These are phyloP conservation scores for Nylanderia fulva DNA, from an alignment of 1,140 invertebrate species.

Conservation along the genomic window DNA sequence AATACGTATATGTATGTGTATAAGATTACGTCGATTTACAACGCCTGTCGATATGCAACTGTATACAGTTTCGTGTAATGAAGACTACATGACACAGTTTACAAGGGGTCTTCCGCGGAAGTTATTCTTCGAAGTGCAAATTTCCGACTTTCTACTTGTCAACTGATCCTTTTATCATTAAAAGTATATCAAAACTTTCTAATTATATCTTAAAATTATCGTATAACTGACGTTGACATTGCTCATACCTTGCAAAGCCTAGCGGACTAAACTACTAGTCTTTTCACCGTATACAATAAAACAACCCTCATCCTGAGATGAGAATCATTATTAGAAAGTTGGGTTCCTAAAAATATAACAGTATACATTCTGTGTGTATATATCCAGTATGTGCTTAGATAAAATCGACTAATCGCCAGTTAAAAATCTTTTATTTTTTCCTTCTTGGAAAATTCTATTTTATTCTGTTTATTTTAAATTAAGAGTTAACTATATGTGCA, in stretches of 20 bases:
- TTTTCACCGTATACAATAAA: background rate
- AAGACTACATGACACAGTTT: too few species aligned
- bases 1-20: background rate
- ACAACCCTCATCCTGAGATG: background rate
- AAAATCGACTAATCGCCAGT: background rate
- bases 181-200: background rate
- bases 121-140: background rate
- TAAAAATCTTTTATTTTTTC: background rate
- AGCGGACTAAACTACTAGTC: background rate
- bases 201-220: background rate
- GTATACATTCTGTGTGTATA: background rate
- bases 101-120: background rate
- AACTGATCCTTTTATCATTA: background rate
- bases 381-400: too few species aligned
- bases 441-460: conserved; percentile 7
- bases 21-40: background rate
- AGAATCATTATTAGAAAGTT: conserved; percentile 21
- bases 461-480: background rate
- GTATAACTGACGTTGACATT: background rate
- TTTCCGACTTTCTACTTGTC: background rate
- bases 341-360: background rate
- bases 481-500: too few species aligned
- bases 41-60: conserved; percentile 41
- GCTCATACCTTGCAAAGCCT: background rate
- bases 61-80: background rate